Evolutionary conservation across 2,888 invertebrate species (phyloP).

Genomic region (Melipona bicolor): DNA sequence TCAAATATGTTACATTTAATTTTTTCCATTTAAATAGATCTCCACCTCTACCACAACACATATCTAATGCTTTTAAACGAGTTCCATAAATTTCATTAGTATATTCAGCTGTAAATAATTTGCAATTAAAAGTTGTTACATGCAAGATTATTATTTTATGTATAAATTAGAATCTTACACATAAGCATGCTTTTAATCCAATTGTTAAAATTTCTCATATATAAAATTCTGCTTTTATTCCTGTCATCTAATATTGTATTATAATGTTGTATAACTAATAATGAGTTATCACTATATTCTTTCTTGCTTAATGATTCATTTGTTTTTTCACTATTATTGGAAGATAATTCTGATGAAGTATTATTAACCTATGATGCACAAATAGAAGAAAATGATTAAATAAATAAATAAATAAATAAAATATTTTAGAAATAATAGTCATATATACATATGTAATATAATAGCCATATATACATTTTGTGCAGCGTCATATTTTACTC

Average conservation of each 20-base stretch:
- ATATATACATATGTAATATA: neutral
- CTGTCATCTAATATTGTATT: conserved; percentile 95
- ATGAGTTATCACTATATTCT: conserved; percentile 84
- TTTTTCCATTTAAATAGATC: conserved; percentile 98
- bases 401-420: neutral
- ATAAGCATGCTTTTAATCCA: conserved; percentile 99
- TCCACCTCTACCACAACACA: conserved; percentile 99
- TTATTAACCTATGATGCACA: conserved; percentile 46
- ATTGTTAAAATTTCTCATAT: conserved; percentile 98
- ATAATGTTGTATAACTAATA: conserved; percentile 95
- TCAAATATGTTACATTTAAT: conserved; percentile 91
- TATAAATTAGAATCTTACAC: conserved; percentile 85
- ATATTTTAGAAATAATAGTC: neutral
- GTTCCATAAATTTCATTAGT: conserved; percentile 89
- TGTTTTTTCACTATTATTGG: conserved; percentile 64
- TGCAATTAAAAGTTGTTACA: neutral
- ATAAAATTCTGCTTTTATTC: conserved; percentile 95
- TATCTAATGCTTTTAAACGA: conserved; percentile 92
- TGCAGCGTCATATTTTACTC: conserved; percentile 18
- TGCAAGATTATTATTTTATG: neutral
- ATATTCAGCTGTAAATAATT: conserved; percentile 84
- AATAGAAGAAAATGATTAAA: neutral
- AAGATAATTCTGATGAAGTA: conserved; percentile 74
- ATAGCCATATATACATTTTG: conserved; percentile 35
- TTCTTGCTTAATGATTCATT: conserved; percentile 46